Evolutionary conservation across 2,888 invertebrate genomes (phyloP).

Genomic region (Eudasyphora cyanicolor): DNA sequence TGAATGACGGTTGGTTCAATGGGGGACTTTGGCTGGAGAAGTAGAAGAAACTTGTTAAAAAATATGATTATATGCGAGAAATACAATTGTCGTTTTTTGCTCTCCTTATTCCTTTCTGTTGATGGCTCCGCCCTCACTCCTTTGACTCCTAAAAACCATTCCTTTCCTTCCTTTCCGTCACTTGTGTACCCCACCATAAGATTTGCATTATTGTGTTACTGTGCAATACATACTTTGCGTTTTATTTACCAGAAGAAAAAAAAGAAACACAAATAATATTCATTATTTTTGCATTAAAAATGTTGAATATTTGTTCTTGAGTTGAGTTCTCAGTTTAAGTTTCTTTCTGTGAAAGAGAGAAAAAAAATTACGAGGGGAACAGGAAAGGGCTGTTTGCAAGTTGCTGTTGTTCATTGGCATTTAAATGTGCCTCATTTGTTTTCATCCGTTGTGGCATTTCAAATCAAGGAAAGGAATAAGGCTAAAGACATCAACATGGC

Average conservation of each 20-base stretch:
- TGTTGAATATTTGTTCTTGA: constrained; percentile 19
- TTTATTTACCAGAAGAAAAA: background rate
- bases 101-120: background rate
- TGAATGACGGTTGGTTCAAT: background rate
- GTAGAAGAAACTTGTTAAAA: background rate
- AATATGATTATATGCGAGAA: constrained; percentile 12
- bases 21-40: background rate
- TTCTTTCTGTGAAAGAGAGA: background rate
- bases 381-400: background rate
- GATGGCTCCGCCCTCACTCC: background rate
- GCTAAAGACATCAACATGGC: no score
- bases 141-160: background rate
- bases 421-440: constrained; percentile 31
- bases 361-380: no score
- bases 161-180: background rate
- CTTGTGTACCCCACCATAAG: background rate
- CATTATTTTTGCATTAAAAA: constrained; percentile 64
- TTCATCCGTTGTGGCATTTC: constrained; percentile 16
- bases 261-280: constrained; percentile 55
- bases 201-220: constrained; percentile 5
- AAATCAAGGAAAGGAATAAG: background rate
- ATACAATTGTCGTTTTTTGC: background rate
- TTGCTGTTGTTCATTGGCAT: constrained; percentile 19
- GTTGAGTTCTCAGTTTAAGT: background rate
- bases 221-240: background rate